Base-by-base conservation (phyloP, 2,797 vertebrate species). In the Distichodus sexfasciatus region DNA sequence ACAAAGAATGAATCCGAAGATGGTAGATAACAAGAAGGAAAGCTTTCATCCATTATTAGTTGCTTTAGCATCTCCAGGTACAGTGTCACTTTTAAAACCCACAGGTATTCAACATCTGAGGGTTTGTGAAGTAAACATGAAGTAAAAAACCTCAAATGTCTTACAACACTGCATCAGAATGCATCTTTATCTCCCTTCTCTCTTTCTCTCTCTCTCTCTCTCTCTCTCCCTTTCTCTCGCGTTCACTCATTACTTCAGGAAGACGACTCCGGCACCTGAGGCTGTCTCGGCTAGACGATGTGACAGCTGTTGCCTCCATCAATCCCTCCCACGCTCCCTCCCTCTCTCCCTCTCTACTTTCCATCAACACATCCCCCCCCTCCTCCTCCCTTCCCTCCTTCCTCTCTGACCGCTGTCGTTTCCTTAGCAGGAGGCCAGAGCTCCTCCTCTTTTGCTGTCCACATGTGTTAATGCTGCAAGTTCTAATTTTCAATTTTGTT, bases 201-300 rank as follows among this genome's bases (percentile, higher is more conserved):
- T 11, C 15, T 33, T 6, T 31, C 33, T 26, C 14, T 11, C 40
- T 44, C 57, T 19, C 8, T 11, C 26, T 46, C 23, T 2, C 24
- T 48, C 21, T 4, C 5, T 1, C 54, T 29, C 29, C 1, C 11
- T 36, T 65, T 36, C 51, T 66, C 70, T 48, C 35, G 21, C 19
- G 0, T 64, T 63, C 53, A 36, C 58, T 64, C 48, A 41, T 73
- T 62, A 62, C n/a, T 57, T 47, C 57, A 31, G 14, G 23, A 57
- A 33, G 31, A 48, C 21, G 17, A 15, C 55, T 50, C 36, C 8
- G 35, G 28, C 59, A 58, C 50, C 26, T 41, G 26, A n/a, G 36
- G 51, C 43, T 68, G n/a, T 57, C 65, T 60, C 31, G 15, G 24
- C 54, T 53, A 31, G 54, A 70, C 46, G 24, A 29, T 55, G 19